Evolutionary conservation across 2,797 vertebrate species (phyloP), one percentile per base, ranked within the genome.

Genomic region (Karalla daura): DNA sequence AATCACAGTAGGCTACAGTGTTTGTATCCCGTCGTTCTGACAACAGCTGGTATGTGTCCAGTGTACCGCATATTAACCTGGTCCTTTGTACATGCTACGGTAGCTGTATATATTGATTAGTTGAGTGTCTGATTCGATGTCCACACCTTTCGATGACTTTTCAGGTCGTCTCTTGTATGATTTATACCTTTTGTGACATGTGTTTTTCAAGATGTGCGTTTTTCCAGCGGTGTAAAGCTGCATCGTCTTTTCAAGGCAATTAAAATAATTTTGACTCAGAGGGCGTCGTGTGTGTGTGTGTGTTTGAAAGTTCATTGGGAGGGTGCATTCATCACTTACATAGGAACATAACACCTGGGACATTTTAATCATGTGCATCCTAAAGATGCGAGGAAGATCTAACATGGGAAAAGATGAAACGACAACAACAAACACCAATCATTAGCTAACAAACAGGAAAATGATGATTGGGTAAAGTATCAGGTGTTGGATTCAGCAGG

Each of bases 61-160:
- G 28, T 89, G 81, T 84, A 81, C 78, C 80, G 70, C 68, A 73
- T 81, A 62, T 77, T 72, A 52, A 86, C 60, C 53, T 64, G 49
- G 37, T 81, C 81, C 46, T 81, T 55, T 93, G 88, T 88, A 89
- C 72, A 85, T 89, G 76, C 58, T 71, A 39, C 68, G 63, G 60
- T 81, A 70, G 81, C 74, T 91, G 88, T 87, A 88, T 81, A 89
- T 83, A 78, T 85, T 76, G 70, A 78, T 75, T 64, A 64, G 72
- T 79, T 78, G 25, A 33, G 49, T 82, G 76, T 88, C 66, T 65
- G 68, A 86, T 85, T 78, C 74, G 67, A 43, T 87, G 85, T 86
- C 63, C 10, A 20, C 75, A 81, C 46, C 77, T 59, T 84, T n/a
- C n/a, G n/a, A n/a, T 79, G 71, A 85, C 81, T 87, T 86, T 89